Base-by-base conservation (phyloP, 2,797 vertebrate species). In the Jordanella pulchra region DNA sequence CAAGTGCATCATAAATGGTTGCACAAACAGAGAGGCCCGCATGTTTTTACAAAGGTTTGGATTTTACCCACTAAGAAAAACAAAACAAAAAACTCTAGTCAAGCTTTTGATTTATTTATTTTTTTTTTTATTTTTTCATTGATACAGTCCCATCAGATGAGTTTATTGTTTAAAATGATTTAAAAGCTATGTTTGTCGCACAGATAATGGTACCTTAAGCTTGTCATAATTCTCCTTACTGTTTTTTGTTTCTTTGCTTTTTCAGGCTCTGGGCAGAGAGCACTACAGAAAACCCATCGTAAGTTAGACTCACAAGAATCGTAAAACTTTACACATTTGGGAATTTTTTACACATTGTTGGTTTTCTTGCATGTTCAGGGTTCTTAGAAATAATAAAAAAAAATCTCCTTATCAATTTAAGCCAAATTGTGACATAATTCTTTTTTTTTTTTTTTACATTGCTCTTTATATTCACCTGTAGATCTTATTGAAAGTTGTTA, bases 251-350 rank as follows among this genome's bases (percentile, higher is more conserved):
- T 50, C 76, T 15, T 73, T 75, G 35, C 4, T 82, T 68, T 71
- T 69, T 12, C 84, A 95, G 95, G 92, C 90, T 50, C 72, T 93
- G 80, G 95, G 95, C 71, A 88, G 88, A 89, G 92, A 94, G 30
- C 84, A 95, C 83, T 42, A 94, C 91, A 93, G 84, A 90, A 93
- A 87, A 71, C 93, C 95, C 39, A 55, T 91, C 82, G 95, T 95
- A 77, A 94, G 95, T 93, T 69, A 17, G 5, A 3, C 7, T 9
- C 21, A 6, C 14, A 50, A 4, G 32, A 17, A 21, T 25, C n/a
- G 56, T 30, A 39, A 39, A 61, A 14, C 58, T 3, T n/a, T 35
- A 54, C 14, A 17, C 47, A 27, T 48, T 10, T 10, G 23, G 13
- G 21, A 11, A 23, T 66, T 51, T 7, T 21, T 7, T 25, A 1